These are phyloP conservation scores for Alitta virens DNA, from an alignment of 2,888 invertebrate genomes.

Conservation along the genomic window DNA sequence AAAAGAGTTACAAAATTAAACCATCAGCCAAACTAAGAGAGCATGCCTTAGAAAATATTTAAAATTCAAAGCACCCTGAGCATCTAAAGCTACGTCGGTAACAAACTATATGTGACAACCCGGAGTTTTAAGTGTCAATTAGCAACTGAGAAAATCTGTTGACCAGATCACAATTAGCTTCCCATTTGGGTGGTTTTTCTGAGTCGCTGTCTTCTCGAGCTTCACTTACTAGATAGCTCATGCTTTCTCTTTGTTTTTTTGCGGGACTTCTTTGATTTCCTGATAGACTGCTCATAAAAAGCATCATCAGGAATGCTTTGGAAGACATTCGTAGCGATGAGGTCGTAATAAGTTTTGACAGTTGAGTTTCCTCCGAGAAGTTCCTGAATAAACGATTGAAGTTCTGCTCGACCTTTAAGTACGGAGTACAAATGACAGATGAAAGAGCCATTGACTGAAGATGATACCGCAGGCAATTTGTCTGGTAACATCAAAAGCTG, in stretches of 20 bases:
- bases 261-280: not conserved
- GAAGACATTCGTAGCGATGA: not conserved
- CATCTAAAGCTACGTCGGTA: no score
- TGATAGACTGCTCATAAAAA: not conserved
- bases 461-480: constrained; percentile 28
- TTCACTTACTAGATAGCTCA: not conserved
- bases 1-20: no score
- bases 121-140: no score
- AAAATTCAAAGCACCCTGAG: no score
- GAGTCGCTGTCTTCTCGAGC: not conserved
- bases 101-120: no score
- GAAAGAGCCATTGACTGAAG: constrained; percentile 44
- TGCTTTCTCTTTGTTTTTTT: not conserved
- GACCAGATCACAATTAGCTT: not conserved
- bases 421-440: constrained; percentile 43
- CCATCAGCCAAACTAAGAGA: no score
- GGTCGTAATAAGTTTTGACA: not conserved
- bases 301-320: no score
- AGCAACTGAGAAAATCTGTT: not conserved
- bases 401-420: constrained; percentile 31
- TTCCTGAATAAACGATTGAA: constrained; percentile 22
- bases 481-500: constrained; percentile 42
- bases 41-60: no score
- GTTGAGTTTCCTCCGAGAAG: constrained; percentile 11
- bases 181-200: not conserved